Evolutionary conservation across 2,888 invertebrate genomes (phyloP).

Genomic region (Rugalucina vietnamica): DNA sequence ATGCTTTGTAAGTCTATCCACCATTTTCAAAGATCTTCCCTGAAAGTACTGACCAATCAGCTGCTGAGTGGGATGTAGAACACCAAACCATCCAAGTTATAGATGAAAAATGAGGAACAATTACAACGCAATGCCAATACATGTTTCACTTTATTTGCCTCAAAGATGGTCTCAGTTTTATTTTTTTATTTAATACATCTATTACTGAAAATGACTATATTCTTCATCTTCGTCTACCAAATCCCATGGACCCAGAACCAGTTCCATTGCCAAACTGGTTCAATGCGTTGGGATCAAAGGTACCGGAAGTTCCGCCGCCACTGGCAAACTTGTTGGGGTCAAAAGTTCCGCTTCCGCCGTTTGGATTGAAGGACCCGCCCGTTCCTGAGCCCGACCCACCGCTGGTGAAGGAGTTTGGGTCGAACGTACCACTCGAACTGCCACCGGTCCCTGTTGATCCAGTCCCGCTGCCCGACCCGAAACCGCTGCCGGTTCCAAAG

Average conservation of each 20-base stretch:
- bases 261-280: conserved; percentile 13
- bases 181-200: too few relatives aligned
- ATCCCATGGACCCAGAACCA: neutral
- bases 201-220: too few relatives aligned
- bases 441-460: neutral
- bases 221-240: conserved; percentile 7
- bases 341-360: conserved; percentile 9
- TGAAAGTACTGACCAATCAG: too few relatives aligned
- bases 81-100: too few relatives aligned
- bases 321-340: conserved; percentile 1
- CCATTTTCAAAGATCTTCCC: too few relatives aligned
- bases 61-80: too few relatives aligned
- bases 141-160: too few relatives aligned
- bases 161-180: too few relatives aligned
- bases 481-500: neutral
- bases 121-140: too few relatives aligned
- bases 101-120: too few relatives aligned
- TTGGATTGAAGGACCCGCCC: neutral
- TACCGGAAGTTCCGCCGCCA: conserved; percentile 5
- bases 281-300: conserved; percentile 38
- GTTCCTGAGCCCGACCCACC: neutral
- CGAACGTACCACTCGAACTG: conserved; percentile 1
- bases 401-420: neutral
- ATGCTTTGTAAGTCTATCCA: too few relatives aligned
- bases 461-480: neutral